These are phyloP conservation scores for Acrocephalus arundinaceus DNA, from an alignment of 2,113 vertebrate genomes.

Conservation along the genomic window DNA sequence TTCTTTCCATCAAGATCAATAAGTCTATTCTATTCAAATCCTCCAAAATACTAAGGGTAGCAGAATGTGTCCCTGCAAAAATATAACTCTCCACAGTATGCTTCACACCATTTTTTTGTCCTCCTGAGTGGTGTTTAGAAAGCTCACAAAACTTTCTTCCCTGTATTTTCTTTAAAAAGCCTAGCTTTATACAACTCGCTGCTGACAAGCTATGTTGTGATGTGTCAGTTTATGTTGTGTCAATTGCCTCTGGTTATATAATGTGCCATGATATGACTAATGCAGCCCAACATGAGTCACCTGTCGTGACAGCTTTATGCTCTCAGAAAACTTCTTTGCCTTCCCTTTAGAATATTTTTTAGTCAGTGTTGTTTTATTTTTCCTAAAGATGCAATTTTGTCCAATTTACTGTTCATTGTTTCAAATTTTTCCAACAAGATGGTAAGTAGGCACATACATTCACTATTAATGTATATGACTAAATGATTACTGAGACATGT, in stretches of 20 bases:
- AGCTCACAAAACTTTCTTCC: not conserved
- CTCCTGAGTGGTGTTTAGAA: not conserved
- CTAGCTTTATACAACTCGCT: not conserved
- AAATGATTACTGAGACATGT: not conserved
- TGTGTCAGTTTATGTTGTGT: conserved; percentile 61
- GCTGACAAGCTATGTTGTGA: conserved; percentile 34
- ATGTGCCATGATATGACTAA: conserved; percentile 54
- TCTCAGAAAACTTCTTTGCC: not conserved
- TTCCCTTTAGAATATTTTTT: not conserved
- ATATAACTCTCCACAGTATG: not conserved
- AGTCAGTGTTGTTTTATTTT: not conserved
- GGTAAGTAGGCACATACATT: not conserved
- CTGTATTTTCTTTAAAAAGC: conserved; percentile 33
- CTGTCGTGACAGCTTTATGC: conserved; percentile 39
- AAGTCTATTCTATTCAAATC: not conserved
- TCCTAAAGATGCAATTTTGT: not conserved
- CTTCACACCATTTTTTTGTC: not conserved
- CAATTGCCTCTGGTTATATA: conserved; percentile 47
- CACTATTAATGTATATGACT: not conserved
- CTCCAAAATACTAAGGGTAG: not conserved
- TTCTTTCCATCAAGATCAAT: not conserved
- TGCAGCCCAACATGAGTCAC: conserved; percentile 48
- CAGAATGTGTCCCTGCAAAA: not conserved
- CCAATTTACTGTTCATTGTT: not conserved
- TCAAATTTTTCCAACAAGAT: not conserved